Conservation (phyloP, 2,888 invertebrate species). For the Cremastinae sp. region DNA sequence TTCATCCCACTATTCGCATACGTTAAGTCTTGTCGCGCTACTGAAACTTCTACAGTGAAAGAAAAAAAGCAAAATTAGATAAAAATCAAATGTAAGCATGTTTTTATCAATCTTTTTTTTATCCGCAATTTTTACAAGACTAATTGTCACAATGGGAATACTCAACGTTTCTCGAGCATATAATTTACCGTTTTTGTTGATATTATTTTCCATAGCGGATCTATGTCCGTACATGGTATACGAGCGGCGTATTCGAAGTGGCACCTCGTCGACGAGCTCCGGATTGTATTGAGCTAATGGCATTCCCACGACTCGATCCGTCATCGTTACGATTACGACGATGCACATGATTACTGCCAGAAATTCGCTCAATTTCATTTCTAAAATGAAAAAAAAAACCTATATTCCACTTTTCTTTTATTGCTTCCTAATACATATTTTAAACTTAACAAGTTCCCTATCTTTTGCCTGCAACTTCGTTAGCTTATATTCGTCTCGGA, state of each 20-base stretch:
- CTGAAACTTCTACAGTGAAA: conserved; percentile 71
- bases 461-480: too few relatives aligned
- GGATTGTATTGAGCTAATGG: conserved; percentile 83
- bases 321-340: conserved; percentile 67
- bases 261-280: conserved; percentile 84
- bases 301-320: conserved; percentile 78
- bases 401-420: too few relatives aligned
- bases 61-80: neutral
- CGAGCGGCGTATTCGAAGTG: conserved; percentile 85
- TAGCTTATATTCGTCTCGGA: too few relatives aligned
- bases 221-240: conserved; percentile 85
- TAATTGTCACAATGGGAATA: too few relatives aligned
- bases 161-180: too few relatives aligned
- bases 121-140: too few relatives aligned
- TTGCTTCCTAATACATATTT: too few relatives aligned
- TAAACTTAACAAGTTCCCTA: too few relatives aligned
- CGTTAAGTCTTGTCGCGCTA: conserved; percentile 75
- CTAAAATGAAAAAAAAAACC: conserved; percentile 55
- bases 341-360: conserved; percentile 64
- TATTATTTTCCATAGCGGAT: conserved; percentile 84
- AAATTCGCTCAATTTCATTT: conserved; percentile 66
- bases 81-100: neutral
- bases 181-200: conserved; percentile 82
- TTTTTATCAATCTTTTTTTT: neutral
- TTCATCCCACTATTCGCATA: conserved; percentile 86